Percentiles rank a stretch among this genome's conserved stretches.
These are phyloP conservation scores for Coluber constrictor DNA, from an alignment of 2,797 vertebrate species.

Conservation along the genomic window DNA sequence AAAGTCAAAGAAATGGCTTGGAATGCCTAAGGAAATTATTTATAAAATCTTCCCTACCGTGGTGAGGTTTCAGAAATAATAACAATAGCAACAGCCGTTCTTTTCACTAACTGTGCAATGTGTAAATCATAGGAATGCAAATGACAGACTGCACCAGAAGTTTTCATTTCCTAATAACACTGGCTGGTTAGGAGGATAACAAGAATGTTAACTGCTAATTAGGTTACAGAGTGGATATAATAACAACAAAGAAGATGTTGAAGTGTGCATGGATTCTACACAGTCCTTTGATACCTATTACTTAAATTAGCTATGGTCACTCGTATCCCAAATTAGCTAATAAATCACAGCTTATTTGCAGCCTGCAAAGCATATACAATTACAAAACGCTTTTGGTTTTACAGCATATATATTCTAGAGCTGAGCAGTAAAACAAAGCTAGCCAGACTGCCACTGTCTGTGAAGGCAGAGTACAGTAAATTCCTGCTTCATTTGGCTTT, in stretches of 20 bases:
- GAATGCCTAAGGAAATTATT: neutral
- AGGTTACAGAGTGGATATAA: constrained; percentile 66
- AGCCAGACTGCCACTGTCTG: neutral
- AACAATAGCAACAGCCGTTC: constrained; percentile 1
- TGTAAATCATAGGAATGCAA: constrained; percentile 42
- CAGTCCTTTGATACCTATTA: constrained; percentile 59
- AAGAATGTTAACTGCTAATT: constrained; percentile 68
- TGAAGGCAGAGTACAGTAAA: constrained; percentile 8
- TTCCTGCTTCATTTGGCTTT: neutral
- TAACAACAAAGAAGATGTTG: constrained; percentile 63
- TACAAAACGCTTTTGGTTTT: neutral
- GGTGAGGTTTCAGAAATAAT: neutral
- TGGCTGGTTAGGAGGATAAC: constrained; percentile 59
- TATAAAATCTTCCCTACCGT: neutral
- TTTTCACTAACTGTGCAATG: constrained; percentile 45
- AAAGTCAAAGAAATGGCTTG: neutral
- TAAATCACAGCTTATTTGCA: constrained; percentile 29
- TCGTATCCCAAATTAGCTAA: constrained; percentile 54
- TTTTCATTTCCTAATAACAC: constrained; percentile 54
- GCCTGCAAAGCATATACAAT: neutral
- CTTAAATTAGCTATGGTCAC: constrained; percentile 64
- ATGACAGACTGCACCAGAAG: constrained; percentile 35
- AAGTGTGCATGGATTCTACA: constrained; percentile 67
- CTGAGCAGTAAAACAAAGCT: constrained; percentile 1
- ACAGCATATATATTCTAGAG: neutral